Evolutionary conservation across 2,888 invertebrate species (phyloP), one percentile per base, ranked within the genome.

Genomic region (Cyclophora punctaria): DNA sequence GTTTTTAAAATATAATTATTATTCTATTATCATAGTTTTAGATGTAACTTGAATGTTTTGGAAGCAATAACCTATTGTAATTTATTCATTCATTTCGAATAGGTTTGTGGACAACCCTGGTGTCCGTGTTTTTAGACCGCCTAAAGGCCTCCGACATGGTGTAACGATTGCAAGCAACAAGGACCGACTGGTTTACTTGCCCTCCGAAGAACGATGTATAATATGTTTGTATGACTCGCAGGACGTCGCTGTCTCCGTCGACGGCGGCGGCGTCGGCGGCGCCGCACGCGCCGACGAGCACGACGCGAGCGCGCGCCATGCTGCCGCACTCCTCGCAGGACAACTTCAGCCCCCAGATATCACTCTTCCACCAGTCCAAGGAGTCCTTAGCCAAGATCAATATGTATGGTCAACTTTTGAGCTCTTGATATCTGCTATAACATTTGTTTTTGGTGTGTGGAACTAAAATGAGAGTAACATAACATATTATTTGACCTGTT

Each of bases 291-390:
- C 50, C 59, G 3, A 20, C 34, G 3, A 20, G 34, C 34, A 20
- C 58, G 63, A 3, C n/a, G 48, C 4, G 49, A 20, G 20, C 20
- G 58, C 5, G 4, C 33, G 51, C 50, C 0, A 58, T 60, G 0
- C 34, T 60, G 33, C 57, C 69, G 0, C 70, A 67, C 3, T 34
- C 34, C 33, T 34, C 51, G 35, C 42, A 52, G 7, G 72, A 71
- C 48, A 73, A 69, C 49, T 48, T 56, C 48, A 84, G 80, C 49
- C 83, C 85, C 0, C 73, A 73, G 51, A 80, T 80, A 50, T 86
- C 86, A 1, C 71, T 88, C n/a, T 88, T 86, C 60, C 78, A 84
- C 58, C 76, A 80, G 46, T 88, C 87, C 34, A 88, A 87, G 57
- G 87, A 88, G 41, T 75, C 78, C 0, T 62, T 84, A 3, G 85